Evolutionary conservation across 2,797 vertebrate genomes (phyloP).

Genomic region (Fratercula arctica): DNA sequence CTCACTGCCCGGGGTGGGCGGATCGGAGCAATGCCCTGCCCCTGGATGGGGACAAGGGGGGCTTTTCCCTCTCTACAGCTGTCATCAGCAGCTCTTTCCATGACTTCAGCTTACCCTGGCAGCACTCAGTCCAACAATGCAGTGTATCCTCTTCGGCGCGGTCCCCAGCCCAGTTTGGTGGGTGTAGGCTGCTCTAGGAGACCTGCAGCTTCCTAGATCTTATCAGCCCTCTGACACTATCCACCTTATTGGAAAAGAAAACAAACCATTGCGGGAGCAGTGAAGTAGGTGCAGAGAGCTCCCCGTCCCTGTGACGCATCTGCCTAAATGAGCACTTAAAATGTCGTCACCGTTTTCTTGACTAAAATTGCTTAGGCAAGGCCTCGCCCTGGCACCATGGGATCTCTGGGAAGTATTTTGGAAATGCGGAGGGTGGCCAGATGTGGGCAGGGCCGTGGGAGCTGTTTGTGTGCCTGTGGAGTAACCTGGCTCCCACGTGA

Average conservation of each 20-base stretch:
- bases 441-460: neutral
- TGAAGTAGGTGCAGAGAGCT: neutral
- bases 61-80: neutral
- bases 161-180: neutral
- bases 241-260: neutral
- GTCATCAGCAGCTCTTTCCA: rapidly evolving
- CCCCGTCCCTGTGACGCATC: neutral
- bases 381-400: neutral
- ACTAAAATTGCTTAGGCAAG: neutral
- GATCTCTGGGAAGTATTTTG: neutral
- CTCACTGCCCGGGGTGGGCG: rapidly evolving
- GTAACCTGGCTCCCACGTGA: neutral
- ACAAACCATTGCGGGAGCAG: rapidly evolving
- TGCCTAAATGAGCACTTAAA: neutral
- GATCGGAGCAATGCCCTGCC: neutral
- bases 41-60: no score
- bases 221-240: neutral
- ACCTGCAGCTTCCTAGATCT: neutral
- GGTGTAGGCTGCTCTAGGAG: neutral
- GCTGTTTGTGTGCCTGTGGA: neutral
- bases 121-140: neutral
- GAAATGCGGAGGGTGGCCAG: neutral
- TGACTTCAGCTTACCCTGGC: neutral
- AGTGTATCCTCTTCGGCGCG: neutral
- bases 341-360: neutral